Base-by-base conservation (phyloP, 2,797 vertebrate species). In the Lindbergichthys nudifrons region DNA sequence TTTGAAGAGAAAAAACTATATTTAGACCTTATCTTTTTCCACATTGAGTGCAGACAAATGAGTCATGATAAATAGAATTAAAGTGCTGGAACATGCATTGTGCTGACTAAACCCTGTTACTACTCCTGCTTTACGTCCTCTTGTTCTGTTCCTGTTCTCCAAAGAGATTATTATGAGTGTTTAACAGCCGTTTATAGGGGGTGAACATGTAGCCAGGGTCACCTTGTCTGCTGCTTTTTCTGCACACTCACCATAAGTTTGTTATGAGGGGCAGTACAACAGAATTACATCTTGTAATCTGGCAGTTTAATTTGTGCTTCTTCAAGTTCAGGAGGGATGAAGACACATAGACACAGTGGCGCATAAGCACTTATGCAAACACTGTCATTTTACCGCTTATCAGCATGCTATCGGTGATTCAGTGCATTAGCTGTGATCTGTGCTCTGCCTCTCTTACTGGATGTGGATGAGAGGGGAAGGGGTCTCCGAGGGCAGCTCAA, bases 401-500 rank as follows among this genome's bases (percentile, higher is more conserved):
- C 81, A 78, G 76, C 42, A 18, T 73, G 76, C 82, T 79, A 81
- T 89, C 5, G 59, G 81, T 80, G 82, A 88, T 76, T 81, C 86
- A 53, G 65, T 84, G 70, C 89, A 88, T 87, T 86, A 91, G 84
- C 82, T 77, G 79, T 67, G 79, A 87, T 84, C 81, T 81, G 73
- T 73, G 70, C 72, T 79, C 75, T 56, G 71, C 48, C 72, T 82
- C 68, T 67, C 58, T 70, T 12, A 53, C 79, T 82, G 80, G 75
- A 72, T 71, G 57, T 65, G 68, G 77, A 82, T 73, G 74, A 80
- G 73, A 81, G 87, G 85, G 79, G 80, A 85, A 68, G 83, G 90
- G 89, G 89, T 90, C 91, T 91, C 88, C 7, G 30, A 84, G 86
- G 90, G 87, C 86, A 81, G 70, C 82, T 87, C 85, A 82, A 84